These are phyloP conservation scores for Cremastobaeus sp. DNA, from an alignment of 2,888 invertebrate species.

Conservation along the genomic window DNA sequence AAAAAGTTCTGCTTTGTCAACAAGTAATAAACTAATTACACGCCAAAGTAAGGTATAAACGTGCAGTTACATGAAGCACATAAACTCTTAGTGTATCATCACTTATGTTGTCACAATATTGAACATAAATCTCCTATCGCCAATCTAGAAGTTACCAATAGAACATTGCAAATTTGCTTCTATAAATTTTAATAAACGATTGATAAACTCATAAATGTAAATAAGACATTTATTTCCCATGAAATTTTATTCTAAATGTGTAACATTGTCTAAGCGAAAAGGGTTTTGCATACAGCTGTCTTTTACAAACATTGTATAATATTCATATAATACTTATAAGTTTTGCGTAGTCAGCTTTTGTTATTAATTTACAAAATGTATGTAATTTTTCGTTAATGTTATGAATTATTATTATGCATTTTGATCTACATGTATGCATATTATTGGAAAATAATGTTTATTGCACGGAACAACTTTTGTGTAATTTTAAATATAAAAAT, in stretches of 20 bases:
- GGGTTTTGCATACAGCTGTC: slow-evolving; percentile 17
- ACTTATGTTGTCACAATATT: slow-evolving; percentile 23
- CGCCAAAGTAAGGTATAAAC: slow-evolving; percentile 34
- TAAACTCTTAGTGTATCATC: slow-evolving; percentile 31
- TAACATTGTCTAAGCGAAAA: slow-evolving; percentile 14
- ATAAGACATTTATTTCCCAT: slow-evolving; percentile 18
- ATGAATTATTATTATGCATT: not conserved
- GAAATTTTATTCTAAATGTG: slow-evolving; percentile 17
- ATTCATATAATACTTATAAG: not conserved
- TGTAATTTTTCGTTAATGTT: not conserved
- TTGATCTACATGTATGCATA: not conserved
- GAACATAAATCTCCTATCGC: no score
- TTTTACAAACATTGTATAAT: slow-evolving; percentile 23
- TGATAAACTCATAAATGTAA: no score
- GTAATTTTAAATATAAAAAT: slow-evolving; percentile 12
- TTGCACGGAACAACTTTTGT: slow-evolving; percentile 25
- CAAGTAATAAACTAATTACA: slow-evolving; percentile 22
- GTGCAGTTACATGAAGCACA: slow-evolving; percentile 35
- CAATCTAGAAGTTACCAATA: no score
- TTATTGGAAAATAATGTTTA: slow-evolving; percentile 11
- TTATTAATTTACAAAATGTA: slow-evolving; percentile 9
- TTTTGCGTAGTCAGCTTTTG: not conserved
- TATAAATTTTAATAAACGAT: not conserved
- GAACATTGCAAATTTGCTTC: not conserved
- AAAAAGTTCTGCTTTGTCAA: no score